Evolutionary conservation across 2,113 vertebrate species (phyloP), one percentile per base, ranked within the genome.

Genomic region (Semnornis frantzii): DNA sequence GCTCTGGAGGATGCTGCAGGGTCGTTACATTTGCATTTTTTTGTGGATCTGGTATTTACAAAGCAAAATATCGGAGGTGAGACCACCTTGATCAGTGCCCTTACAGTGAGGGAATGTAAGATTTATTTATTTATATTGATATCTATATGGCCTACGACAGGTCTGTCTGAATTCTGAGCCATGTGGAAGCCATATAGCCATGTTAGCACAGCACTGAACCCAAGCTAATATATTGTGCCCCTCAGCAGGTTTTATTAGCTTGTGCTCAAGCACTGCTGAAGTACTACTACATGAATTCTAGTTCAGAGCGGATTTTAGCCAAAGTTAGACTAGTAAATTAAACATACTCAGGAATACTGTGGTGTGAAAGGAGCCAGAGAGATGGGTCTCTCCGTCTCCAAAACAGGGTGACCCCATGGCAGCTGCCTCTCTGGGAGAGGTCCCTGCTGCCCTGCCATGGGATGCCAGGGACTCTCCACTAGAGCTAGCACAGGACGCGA

Each of bases 231-330:
- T 86, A 94, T 93, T 82, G 93, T 96, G 88, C 95, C 93, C 94
- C 96, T 96, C 95, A 95, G 96, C 92, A 94, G 93, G 95, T 94
- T 96, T 96, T 96, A 96, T 96, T 95, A 95, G 90, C 80, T 96
- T 96, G 92, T 80, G 82, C 90, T 96, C 90, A 88, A 88, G 80
- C 76, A 50, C 70, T 54, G 73, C 76, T 88, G 93, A 84, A 93
- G 85, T 93, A 86, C 83, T 94, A 70, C 73, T 94, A 93, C 85
- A 84, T 17, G 72, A 60, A 31, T 93, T 91, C 85, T 95, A 37
- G 33, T 95, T 96, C 69, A 88, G 90, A 92, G 85, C 93, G 94
- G 90, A 86, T 92, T 96, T 95, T 93, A 90, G 95, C 85, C 90
- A 93, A 96, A 86, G 82, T 68, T 88, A 33, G 15, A 4, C 75